Conservation (phyloP, 2,113 vertebrate species). For the Camelus bactrianus region DNA sequence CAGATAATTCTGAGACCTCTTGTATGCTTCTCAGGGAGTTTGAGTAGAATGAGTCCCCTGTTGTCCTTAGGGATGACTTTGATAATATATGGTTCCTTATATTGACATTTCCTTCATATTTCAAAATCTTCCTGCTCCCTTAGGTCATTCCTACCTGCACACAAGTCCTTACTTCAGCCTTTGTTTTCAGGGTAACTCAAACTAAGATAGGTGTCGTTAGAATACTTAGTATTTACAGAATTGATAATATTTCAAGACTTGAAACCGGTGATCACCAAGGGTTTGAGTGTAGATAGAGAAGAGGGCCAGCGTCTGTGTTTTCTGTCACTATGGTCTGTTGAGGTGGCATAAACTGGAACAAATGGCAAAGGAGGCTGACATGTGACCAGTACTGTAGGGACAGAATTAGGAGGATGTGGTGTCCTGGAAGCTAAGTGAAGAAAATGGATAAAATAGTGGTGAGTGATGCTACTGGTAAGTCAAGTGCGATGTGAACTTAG, state of each 20-base stretch:
- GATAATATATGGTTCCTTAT: not conserved
- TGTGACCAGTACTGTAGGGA: not conserved
- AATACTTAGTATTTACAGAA: conserved; percentile 27
- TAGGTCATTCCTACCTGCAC: not conserved
- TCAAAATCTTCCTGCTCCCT: not conserved
- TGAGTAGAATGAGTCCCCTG: not conserved
- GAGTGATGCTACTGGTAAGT: not conserved
- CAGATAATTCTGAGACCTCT: not conserved
- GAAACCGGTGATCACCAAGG: not conserved
- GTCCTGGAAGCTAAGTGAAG: not conserved
- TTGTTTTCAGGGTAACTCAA: conserved; percentile 38
- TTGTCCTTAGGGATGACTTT: not conserved
- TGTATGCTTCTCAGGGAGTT: not conserved
- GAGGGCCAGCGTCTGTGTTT: not conserved
- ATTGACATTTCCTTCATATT: not conserved
- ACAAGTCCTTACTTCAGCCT: not conserved
- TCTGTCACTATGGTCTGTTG: not conserved
- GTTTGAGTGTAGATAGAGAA: not conserved
- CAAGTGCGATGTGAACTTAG: not conserved
- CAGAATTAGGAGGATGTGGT: not conserved
- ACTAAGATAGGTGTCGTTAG: not conserved
- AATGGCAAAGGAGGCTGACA: not conserved
- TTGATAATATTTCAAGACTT: not conserved
- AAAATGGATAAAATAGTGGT: not conserved
- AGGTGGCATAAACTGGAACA: not conserved